Conservation (phyloP, 2,888 invertebrate species). For the Xanthia togata region DNA sequence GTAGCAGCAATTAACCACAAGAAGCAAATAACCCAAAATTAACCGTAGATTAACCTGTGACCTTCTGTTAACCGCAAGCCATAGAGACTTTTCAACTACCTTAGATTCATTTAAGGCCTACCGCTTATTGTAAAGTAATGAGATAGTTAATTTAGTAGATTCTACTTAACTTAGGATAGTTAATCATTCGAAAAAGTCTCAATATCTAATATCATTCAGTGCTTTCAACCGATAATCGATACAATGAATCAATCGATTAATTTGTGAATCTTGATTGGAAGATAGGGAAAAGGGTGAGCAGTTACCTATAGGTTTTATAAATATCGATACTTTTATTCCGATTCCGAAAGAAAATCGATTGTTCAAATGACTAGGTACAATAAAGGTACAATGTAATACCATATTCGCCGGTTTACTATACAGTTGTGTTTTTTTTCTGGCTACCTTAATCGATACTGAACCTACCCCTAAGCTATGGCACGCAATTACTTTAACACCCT, state of each 20-base stretch:
- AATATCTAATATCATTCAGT: background rate
- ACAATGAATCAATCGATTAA: background rate
- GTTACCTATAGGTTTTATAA: background rate
- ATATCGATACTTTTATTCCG: background rate
- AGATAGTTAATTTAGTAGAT: background rate
- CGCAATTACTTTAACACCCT: too few relatives aligned
- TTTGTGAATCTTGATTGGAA: too few relatives aligned
- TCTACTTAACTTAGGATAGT: background rate
- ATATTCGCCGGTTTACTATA: background rate
- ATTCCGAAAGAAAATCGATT: background rate
- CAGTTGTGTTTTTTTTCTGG: too few relatives aligned
- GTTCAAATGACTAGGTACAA: background rate
- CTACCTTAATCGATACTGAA: too few relatives aligned
- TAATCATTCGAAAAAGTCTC: background rate
- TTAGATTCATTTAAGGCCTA: slow-evolving; percentile 5
- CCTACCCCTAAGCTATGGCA: too few relatives aligned
- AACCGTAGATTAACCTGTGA: slow-evolving; percentile 37
- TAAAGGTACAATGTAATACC: background rate
- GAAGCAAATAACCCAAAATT: slow-evolving; percentile 42
- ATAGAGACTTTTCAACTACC: slow-evolving; percentile 47
- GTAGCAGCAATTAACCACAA: slow-evolving; percentile 23
- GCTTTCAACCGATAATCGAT: background rate
- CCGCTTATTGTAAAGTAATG: background rate
- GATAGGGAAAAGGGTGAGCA: background rate
- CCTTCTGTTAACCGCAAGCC: slow-evolving; percentile 35